Base-by-base conservation (phyloP, 2,113 vertebrate species). In the Petroica traversi region DNA sequence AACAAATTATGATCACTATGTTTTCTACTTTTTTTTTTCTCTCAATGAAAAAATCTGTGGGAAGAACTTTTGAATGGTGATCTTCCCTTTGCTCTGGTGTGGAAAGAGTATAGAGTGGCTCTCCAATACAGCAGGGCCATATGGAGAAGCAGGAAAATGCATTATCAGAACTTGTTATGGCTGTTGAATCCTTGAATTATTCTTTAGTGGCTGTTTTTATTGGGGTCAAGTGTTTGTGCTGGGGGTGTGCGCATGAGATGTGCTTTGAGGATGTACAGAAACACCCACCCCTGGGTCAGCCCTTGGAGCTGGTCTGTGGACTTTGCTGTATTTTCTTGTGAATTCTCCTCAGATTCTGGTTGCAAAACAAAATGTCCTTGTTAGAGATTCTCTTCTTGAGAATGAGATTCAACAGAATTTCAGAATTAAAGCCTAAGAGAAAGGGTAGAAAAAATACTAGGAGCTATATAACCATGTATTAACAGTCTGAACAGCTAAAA, bases 81-180 rank as follows among this genome's bases (percentile, higher is more conserved):
- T 13, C 29, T 80, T 64, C 40, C n/a, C 31, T 40, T 64, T 58
- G 38, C 55, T 66, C 8, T 57, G 63, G 6, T 33, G 9, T 20
- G 31, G 23, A 54, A 46, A 34, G 58, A 25, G 33, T 8, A 13
- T 6, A 3, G 58, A 26, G 49, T 16, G 36, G 22, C 48, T 85
- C n/a, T 64, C 19, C 33, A 5, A 2, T 41, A 58, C 52, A 54
- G 38, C 72, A 69, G 34, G 23, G 43, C 49, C 0, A 0, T 5
- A 8, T 29, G 51, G 41, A 76, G 33, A n/a, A 73, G 31, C 51
- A 63, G 73, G 55, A 81, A 89, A 36, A 62, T 31, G 38, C 31
- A 9, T 62, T 49, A 18, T 63, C 51, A 55, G 61, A 51, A 23
- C 46, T 58, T 66, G 31, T 7, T 71, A 11, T 12, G 73, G 46